Percentiles rank a stretch among this genome's conserved stretches.
Evolutionary conservation across 2,797 vertebrate genomes (phyloP).

Genomic region (Onychomys torridus): DNA sequence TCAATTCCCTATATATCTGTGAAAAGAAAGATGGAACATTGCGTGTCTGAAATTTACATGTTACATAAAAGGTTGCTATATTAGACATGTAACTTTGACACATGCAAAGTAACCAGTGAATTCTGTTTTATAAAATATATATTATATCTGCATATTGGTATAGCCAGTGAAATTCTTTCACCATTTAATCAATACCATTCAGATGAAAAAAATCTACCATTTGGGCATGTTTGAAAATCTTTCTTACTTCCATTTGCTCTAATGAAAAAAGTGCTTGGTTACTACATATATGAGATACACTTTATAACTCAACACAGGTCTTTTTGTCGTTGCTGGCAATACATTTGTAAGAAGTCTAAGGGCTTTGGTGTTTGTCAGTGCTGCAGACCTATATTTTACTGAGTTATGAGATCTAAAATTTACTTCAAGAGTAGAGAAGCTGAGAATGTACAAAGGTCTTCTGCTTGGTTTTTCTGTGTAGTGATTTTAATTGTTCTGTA

Average conservation of each 20-base stretch:
- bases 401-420: background rate
- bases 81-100: background rate
- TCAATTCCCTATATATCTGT: background rate
- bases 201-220: background rate
- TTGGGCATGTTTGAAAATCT: background rate
- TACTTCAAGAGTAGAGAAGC: background rate
- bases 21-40: background rate
- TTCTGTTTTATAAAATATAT: background rate
- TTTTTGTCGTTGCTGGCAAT: background rate
- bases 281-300: background rate
- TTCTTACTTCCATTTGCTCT: background rate
- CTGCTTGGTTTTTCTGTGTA: background rate
- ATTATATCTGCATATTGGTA: background rate
- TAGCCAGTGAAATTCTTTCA: background rate
- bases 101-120: background rate
- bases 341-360: background rate
- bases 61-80: background rate
- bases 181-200: background rate
- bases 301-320: background rate
- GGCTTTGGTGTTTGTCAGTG: background rate
- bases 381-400: background rate
- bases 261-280: background rate
- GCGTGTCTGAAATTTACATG: background rate
- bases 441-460: background rate
- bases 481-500: background rate